Base-by-base conservation (phyloP, 2,113 vertebrate species). In the Pterocles orientalis region DNA sequence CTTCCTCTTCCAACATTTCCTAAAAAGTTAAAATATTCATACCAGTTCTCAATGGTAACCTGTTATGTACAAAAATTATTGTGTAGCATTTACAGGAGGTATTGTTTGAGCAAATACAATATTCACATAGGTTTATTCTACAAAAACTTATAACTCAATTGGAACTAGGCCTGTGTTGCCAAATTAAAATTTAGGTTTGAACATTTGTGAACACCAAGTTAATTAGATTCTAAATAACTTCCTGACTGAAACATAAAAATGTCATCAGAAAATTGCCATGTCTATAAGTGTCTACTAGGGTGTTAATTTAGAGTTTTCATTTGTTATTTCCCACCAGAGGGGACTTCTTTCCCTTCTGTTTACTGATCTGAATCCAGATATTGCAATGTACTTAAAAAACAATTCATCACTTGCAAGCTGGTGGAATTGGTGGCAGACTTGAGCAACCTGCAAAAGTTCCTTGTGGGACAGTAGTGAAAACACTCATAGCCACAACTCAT, bases 401-500 rank as follows among this genome's bases (percentile, higher is more conserved):
- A 88, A 97, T 66, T 93, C 72, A 88, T 98, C 97, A 47, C 53
- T 82, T 34, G 94, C 94, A 94, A 98, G 86, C 33, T 23, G 7
- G 34, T 76, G 76, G 84, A 98, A 97, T 51, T 33, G 58, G 29
- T 34, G 86, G 80, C 97, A 98, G 51, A 97, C 91, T 90, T 91
- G 94, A 41, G 96, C 72, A 89, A 94, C 80, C 14, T 9, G 34
- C 65, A 43, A 79, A 90, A 98, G 91, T 34, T 98, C 94, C 60
- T 90, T 81, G 57, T 92, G 94, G 8, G 66, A 91, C 73, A 98
- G 77, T 70, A 97, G 78, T 12, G 94, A 96, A 87, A 98, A 95
- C 48, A 98, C 73, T 70, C 20, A 95, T 69, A 98, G 72, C 97
- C 95, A 96, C 50, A 98, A 45, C 76, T 98, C 96, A 95, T 98